Base-by-base conservation (phyloP, 2,797 vertebrate species). In the Scomberomorus guttatus region DNA sequence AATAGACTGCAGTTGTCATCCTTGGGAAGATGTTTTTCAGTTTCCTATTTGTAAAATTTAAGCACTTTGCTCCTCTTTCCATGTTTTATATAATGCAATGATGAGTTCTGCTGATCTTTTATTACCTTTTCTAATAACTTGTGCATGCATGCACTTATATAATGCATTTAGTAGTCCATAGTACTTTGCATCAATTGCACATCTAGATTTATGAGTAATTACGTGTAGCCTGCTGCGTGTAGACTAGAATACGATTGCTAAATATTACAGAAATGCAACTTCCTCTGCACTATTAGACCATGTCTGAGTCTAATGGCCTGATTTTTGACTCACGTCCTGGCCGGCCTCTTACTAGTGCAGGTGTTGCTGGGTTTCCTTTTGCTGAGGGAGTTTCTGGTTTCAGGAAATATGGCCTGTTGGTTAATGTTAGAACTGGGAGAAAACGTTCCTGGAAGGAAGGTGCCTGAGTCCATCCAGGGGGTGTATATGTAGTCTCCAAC, bases 351-450 rank as follows among this genome's bases (percentile, higher is more conserved):
- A 59, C 87, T 85, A 63, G 65, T 89, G 93, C 94, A 94, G 94
- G 94, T 95, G 93, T 90, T 93, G 89, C 81, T 87, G 82, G 88
- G 87, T 92, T 91, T 92, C 88, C 84, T 88, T 91, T 93, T 90
- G 92, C 94, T 90, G 54, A 85, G 94, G 94, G 94, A 93, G 93
- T 93, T 87, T 95, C 91, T 89, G 79, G 94, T 95, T 96, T 93
- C 95, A 96, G 93, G 94, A 96, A 95, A 93, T 92, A 84, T 87
- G 91, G 84, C 90, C 92, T 92, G 93, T 92, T 94, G 91, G 92
- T 94, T 94, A 93, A 95, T 93, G 90, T 93, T 91, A 90, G 89
- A 94, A 81, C 92, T 93, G 92, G 90, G 91, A 92, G 86, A 93
- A 90, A 93, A 90, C 66, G 76, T 92, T 93, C 82, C 75, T 93